phyloP scores from a whole-genome alignment of 2,797 vertebrate genomes.

The Monodelphis domestica region DNA sequence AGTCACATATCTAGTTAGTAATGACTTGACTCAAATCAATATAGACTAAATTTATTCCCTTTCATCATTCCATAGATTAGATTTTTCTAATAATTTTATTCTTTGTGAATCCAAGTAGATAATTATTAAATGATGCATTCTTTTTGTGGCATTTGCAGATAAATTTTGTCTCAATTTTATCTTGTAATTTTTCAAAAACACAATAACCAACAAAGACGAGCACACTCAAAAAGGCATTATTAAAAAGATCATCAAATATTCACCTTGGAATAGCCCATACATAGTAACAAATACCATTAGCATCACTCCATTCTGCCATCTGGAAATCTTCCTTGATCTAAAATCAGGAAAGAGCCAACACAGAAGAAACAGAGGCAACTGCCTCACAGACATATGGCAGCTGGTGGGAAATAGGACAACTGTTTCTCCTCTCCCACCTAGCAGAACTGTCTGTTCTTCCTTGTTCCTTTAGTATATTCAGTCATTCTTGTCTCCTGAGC shows the following conservation, averaged over 20 bases:
- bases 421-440: background rate
- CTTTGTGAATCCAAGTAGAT: constrained; percentile 20
- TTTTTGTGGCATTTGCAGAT: constrained; percentile 16
- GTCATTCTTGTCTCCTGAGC: background rate
- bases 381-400: background rate
- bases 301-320: background rate
- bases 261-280: background rate
- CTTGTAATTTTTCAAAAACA: background rate
- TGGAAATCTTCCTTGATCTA: background rate
- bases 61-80: background rate
- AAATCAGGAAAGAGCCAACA: background rate
- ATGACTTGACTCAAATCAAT: background rate
- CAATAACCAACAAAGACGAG: background rate
- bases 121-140: background rate
- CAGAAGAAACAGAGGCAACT: background rate
- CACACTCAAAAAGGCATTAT: background rate
- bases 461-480: background rate
- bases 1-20: background rate
- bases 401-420: background rate
- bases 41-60: background rate
- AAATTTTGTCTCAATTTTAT: constrained; percentile 12
- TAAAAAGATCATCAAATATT: background rate
- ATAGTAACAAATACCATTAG: background rate
- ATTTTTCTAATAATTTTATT: constrained; percentile 38
- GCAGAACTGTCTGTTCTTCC: background rate